phyloP scores from a whole-genome alignment of 2,888 invertebrate genomes.

The Dynastes hyllus region DNA sequence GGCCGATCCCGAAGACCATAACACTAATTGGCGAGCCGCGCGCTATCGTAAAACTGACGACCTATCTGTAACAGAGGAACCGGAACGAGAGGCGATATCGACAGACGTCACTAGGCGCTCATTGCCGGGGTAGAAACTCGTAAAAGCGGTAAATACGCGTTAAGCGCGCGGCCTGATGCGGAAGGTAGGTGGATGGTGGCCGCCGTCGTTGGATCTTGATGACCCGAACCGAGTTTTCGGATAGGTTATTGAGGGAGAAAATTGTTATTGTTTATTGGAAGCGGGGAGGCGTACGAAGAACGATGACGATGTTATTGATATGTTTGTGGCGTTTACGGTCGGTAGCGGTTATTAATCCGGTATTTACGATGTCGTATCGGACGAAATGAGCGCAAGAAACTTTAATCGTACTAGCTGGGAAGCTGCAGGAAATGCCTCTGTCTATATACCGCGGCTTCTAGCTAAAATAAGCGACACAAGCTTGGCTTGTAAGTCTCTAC shows the following conservation, averaged over 20 bases:
- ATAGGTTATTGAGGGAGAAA: not conserved
- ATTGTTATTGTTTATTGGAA: constrained; percentile 31
- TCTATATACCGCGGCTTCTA: not conserved
- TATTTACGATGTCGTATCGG: not conserved
- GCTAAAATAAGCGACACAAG: too few relatives aligned
- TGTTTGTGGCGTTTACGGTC: constrained; percentile 10
- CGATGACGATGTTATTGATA: constrained; percentile 9
- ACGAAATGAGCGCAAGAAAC: not conserved
- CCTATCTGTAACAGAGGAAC: constrained; percentile 24
- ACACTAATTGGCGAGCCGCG: constrained; percentile 41
- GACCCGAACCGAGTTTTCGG: constrained; percentile 14
- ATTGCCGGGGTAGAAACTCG: constrained; percentile 3
- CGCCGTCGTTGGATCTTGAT: constrained; percentile 3
- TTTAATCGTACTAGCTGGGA: not conserved
- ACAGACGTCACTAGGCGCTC: constrained; percentile 20
- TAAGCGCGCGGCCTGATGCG: not conserved
- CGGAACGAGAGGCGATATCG: constrained; percentile 15
- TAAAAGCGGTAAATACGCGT: constrained; percentile 21
- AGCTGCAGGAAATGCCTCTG: not conserved
- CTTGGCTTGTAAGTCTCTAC: too few relatives aligned
- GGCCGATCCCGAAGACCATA: constrained; percentile 46
- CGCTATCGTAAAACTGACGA: constrained; percentile 36
- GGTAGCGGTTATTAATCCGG: not conserved
- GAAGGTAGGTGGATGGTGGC: not conserved
- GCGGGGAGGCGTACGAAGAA: not conserved